Conservation (phyloP, 2,888 invertebrate species). For the Patella ulyssiponensis region DNA sequence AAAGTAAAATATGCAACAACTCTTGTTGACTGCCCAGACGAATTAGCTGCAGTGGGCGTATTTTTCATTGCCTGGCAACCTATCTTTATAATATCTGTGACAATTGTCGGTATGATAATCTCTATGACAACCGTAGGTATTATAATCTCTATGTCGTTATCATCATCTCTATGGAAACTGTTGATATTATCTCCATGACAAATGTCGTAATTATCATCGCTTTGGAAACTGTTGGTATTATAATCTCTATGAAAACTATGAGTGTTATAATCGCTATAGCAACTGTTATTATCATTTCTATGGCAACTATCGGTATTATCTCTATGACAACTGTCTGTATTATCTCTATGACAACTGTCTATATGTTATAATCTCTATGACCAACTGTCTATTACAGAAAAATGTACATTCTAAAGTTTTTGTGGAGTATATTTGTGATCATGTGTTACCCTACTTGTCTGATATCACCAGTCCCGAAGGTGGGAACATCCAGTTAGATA, state of each 20-base stretch:
- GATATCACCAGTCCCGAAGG: conserved; percentile 53
- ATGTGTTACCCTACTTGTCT: conserved; percentile 81
- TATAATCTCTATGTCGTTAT: too few relatives aligned
- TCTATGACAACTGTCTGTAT: not conserved
- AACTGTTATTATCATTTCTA: not conserved
- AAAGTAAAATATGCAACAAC: too few relatives aligned
- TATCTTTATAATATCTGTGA: too few relatives aligned
- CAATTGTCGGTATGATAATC: too few relatives aligned
- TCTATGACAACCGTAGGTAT: too few relatives aligned
- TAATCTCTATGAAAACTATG: not conserved
- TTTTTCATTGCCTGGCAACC: too few relatives aligned
- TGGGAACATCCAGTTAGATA: conserved; percentile 78
- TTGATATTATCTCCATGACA: too few relatives aligned
- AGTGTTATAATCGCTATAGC: not conserved
- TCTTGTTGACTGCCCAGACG: too few relatives aligned
- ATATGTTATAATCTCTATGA: not conserved
- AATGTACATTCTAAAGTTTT: conserved; percentile 89
- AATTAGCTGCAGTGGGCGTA: too few relatives aligned
- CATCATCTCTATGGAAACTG: too few relatives aligned
- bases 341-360: not conserved
- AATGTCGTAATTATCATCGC: too few relatives aligned
- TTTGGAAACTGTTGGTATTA: too few relatives aligned
- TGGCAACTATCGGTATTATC: not conserved
- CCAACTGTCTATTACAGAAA: conserved; percentile 75
- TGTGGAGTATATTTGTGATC: conserved; percentile 86